Conservation (phyloP, 2,797 vertebrate genomes). For the Sardinella longiceps region DNA sequence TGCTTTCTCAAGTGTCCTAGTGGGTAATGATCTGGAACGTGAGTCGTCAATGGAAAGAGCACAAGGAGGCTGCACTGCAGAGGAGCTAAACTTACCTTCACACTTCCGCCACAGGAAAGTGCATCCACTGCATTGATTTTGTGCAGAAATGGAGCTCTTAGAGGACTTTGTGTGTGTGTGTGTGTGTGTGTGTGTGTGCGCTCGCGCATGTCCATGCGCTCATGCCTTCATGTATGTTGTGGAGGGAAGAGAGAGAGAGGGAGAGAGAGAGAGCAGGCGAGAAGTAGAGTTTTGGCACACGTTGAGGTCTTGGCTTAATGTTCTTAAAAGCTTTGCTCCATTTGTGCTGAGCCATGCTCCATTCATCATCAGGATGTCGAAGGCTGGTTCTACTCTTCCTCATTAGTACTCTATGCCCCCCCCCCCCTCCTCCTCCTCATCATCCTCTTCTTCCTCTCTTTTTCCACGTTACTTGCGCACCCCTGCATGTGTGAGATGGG, state of each 20-base stretch:
- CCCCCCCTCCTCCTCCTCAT: not conserved
- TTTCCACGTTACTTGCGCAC: not conserved
- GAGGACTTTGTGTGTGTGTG: not conserved
- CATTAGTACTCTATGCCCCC: not conserved
- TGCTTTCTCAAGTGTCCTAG: not conserved
- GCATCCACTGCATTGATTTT: conserved; percentile 26
- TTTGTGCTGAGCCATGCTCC: conserved; percentile 51
- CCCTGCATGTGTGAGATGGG: not conserved
- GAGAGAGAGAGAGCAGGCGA: conserved; percentile 43
- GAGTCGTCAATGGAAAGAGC: not conserved
- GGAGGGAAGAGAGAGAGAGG: conserved; percentile 48
- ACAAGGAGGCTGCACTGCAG: not conserved
- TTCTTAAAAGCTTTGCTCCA: conserved; percentile 72
- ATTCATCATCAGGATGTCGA: conserved; percentile 38
- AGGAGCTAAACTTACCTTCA: not conserved
- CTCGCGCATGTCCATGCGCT: conserved; percentile 36
- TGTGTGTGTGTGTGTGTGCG: not conserved
- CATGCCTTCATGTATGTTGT: conserved; percentile 57
- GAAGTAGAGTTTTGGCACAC: conserved; percentile 55
- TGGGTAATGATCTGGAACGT: not conserved
- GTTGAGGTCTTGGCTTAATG: conserved; percentile 65
- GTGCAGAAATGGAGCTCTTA: not conserved
- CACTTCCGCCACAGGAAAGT: not conserved
- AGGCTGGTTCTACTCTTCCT: conserved; percentile 21
- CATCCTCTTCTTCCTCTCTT: not conserved